Conservation (phyloP, 2,113 vertebrate species). For the Cyanocitta stelleri region DNA sequence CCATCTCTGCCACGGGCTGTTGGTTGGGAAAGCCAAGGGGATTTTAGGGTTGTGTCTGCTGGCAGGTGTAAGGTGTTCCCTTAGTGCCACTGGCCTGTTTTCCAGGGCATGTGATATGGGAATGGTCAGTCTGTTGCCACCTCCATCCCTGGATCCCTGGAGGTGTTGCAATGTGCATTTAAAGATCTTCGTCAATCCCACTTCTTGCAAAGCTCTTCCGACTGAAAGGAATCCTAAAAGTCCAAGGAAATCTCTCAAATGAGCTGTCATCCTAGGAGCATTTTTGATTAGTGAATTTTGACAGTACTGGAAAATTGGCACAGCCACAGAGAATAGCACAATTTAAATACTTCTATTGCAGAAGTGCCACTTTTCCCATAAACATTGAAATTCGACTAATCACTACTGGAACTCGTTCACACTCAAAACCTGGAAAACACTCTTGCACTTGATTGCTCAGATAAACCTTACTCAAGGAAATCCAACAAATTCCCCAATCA, state of each 20-base stretch:
- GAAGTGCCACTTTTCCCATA: slow-evolving; percentile 42
- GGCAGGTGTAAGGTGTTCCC: not conserved
- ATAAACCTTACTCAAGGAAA: not conserved
- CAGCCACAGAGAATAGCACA: slow-evolving; percentile 27
- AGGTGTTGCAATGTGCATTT: not conserved
- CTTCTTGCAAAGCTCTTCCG: not conserved
- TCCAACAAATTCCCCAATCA: not conserved
- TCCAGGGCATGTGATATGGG: not conserved
- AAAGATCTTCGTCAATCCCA: not conserved
- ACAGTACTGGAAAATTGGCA: slow-evolving; percentile 2
- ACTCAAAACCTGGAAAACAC: not conserved
- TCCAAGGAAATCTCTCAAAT: not conserved
- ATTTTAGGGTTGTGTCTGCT: not conserved
- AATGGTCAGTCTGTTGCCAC: not conserved
- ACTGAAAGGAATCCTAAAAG: not conserved
- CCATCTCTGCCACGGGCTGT: not conserved
- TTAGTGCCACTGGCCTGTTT: not conserved
- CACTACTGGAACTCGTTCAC: not conserved
- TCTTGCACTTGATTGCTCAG: not conserved
- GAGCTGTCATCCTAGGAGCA: not conserved
- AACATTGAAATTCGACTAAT: slow-evolving; percentile 30
- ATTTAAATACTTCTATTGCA: not conserved
- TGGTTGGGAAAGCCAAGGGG: not conserved
- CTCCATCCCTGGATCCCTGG: not conserved
- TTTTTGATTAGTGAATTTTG: slow-evolving; percentile 32